A percentile compares a stretch with the other conserved stretches of the same genome.
These are phyloP conservation scores for Xestia xanthographa DNA, from an alignment of 2,888 invertebrate genomes.

Conservation along the genomic window DNA sequence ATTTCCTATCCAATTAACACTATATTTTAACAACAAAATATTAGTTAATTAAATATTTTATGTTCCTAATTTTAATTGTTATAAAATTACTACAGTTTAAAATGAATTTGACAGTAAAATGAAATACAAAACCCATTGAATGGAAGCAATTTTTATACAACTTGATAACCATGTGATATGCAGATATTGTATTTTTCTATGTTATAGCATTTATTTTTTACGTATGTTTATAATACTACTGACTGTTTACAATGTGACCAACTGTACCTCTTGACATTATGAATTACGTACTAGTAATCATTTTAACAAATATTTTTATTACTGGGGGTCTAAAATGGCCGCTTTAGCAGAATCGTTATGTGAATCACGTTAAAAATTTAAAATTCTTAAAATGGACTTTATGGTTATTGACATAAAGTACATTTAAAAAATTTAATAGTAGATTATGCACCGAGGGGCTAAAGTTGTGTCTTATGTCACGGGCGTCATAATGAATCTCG, in stretches of 20 bases:
- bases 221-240: slow-evolving; percentile 62
- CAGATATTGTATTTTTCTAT: slow-evolving; percentile 73
- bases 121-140: slow-evolving; percentile 30
- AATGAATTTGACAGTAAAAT: slow-evolving; percentile 55
- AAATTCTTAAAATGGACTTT: no score
- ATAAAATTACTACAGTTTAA: background rate
- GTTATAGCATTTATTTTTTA: slow-evolving; percentile 70
- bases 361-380: no score
- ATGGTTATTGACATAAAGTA: no score
- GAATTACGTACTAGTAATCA: slow-evolving; percentile 65
- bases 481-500: no score
- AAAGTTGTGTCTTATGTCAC: no score
- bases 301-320: slow-evolving; percentile 41
- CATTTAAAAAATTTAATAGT: no score
- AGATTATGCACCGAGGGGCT: no score
- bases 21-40: background rate
- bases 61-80: background rate
- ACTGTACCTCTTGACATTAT: slow-evolving; percentile 73
- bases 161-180: slow-evolving; percentile 75
- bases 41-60: background rate
- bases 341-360: no score
- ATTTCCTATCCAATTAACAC: no score
- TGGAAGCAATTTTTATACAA: slow-evolving; percentile 60
- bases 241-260: slow-evolving; percentile 72
- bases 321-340: no score